Base-by-base conservation (phyloP, 2,113 vertebrate species). In the Nycticryphes semicollaris region DNA sequence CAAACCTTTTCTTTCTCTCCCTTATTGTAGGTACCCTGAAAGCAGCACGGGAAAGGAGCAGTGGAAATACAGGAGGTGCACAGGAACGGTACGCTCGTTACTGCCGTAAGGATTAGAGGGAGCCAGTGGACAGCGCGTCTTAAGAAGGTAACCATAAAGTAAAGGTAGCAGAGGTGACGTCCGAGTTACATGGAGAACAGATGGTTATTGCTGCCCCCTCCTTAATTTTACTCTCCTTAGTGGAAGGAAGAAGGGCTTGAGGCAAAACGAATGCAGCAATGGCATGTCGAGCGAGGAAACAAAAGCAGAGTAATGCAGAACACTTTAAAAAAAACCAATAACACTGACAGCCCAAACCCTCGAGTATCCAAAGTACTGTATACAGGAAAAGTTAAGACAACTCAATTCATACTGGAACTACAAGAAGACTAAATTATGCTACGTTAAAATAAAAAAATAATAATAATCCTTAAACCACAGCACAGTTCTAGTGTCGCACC, bases 301-400 rank as follows among this genome's bases (percentile, higher is more conserved):
- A n/a, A n/a, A 27, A 91, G 92, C 87, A 77, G 64, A 82, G 85
- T 59, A 94, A 92, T 95, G 96, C 87, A 60, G 68, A 86, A 94
- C 90, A 56, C 82, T 17, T n/a, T n/a, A 53, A 84, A 93, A 89
- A 57, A 84, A 91, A 93, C n/a, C n/a, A 85, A 89, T 23, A 95
- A 92, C 74, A 95, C 94, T 54, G 53, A 96, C 87, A 94, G 82
- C 72, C 87, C 83, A 59, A 93, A 87, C 68, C 21, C 9, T 97
- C 97, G 93, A 95, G 83, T 97, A 97, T 91, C 96, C 96, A 95
- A 94, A 97, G 91, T 95, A 76, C 76, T 66, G 64, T 87, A 89
- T 96, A 89, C 92, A 94, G 84, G 95, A 97, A 96, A 96, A 96
- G 80, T 89, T 94, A 97, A 97, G 97, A 98, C 96, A 93, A 95